Evolutionary conservation across 2,797 vertebrate genomes (phyloP), one percentile per base, ranked within the genome.

Genomic region (Scomberomorus guttatus): DNA sequence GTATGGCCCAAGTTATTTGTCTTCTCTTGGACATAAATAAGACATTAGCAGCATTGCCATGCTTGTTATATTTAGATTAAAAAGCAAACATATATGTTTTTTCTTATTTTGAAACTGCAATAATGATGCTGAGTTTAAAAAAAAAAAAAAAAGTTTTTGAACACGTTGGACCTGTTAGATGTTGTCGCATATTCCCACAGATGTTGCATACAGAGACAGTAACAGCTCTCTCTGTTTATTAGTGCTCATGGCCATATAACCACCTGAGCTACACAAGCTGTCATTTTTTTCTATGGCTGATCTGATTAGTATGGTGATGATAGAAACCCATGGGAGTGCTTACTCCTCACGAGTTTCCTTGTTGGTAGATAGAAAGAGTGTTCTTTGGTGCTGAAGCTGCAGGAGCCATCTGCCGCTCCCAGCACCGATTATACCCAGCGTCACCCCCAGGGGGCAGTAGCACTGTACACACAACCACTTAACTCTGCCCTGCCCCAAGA

Each of bases 401-500:
- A 83, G 76, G 75, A 84, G 78, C 89, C 85, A 87, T 90, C 81
- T 91, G 90, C 83, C 32, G 64, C 84, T 87, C 79, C 84, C 65
- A 61, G 68, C 51, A 4, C 50, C 29, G 55, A 75, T 84, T 64
- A 82, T 83, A 60, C 73, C 77, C 64, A 0, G 6, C n/a, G 11
- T 70, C 6, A 32, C 87, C 92, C 84, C 89, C 79, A 94, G 93
- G 90, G 93, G 93, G 93, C 92, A 94, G 92, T 94, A 94, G 90
- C 76, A 89, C 39, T 56, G 87, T 93, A 75, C 83, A 57, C 77
- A 89, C 76, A 13, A n/a, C 54, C 72, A 73, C 67, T 80, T 60
- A 24, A 61, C 81, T 67, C 58, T 58, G 68, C 66, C 79, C 57
- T 75, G 69, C 72, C 62, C 70, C 18, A 11, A 80, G 70, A 91